These are phyloP conservation scores for Drosophila aff. DNA, from an alignment of 1,140 invertebrate species.

Conservation along the genomic window DNA sequence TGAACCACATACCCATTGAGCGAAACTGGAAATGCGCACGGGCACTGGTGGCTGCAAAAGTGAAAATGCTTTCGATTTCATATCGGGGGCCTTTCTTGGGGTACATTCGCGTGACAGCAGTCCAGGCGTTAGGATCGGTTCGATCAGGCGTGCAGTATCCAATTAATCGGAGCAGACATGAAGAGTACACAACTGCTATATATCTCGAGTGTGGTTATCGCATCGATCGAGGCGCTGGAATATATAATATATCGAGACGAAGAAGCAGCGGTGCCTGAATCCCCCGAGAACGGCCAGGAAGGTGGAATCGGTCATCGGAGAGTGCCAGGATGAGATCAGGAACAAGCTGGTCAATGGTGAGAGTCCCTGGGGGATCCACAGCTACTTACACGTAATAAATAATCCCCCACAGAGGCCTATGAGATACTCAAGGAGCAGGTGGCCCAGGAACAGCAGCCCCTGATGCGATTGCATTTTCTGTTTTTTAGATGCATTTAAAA, in stretches of 20 bases:
- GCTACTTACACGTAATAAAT: too few relatives aligned
- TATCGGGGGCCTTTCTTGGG: slow-evolving; percentile 36
- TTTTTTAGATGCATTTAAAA: slow-evolving; percentile 43
- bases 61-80: slow-evolving; percentile 82
- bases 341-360: slow-evolving; percentile 86
- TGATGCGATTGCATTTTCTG: slow-evolving; percentile 29
- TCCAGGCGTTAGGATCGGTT: slow-evolving; percentile 52
- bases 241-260: slow-evolving; percentile 68
- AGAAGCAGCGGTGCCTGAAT: slow-evolving; percentile 85
- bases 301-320: slow-evolving; percentile 86
- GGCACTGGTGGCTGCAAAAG: slow-evolving; percentile 48
- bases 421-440: slow-evolving; percentile 79
- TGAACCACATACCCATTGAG: slow-evolving; percentile 80
- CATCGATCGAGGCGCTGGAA: slow-evolving; percentile 48
- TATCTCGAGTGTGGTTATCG: slow-evolving; percentile 55
- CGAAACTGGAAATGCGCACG: slow-evolving; percentile 76
- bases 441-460: slow-evolving; percentile 32
- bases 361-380: neutral
- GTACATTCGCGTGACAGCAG: slow-evolving; percentile 56
- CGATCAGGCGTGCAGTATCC: slow-evolving; percentile 19
- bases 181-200: slow-evolving; percentile 72
- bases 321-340: slow-evolving; percentile 87
- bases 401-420: slow-evolving; percentile 64
- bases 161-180: slow-evolving; percentile 48
- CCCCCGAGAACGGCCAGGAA: slow-evolving; percentile 86